Evolutionary conservation across 2,113 vertebrate species (phyloP).

Genomic region (Brachypodius melanocephalos): DNA sequence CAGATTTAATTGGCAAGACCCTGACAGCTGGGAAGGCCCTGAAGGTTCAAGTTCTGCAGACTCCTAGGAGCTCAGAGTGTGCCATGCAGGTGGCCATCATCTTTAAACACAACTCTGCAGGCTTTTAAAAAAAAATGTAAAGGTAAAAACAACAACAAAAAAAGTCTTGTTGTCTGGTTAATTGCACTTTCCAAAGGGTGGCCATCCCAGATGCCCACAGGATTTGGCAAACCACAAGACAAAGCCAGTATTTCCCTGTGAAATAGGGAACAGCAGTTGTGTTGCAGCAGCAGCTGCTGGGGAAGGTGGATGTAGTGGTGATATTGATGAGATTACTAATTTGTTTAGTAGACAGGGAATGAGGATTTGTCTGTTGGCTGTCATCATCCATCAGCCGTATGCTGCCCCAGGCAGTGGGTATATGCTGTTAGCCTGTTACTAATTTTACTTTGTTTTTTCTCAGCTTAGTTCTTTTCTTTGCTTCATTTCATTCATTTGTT

Average conservation of each 20-base stretch:
- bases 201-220: neutral
- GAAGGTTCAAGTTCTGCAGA: neutral
- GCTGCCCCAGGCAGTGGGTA: conserved; percentile 71
- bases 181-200: neutral
- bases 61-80: neutral
- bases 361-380: conserved; percentile 73
- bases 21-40: neutral
- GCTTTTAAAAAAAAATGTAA: neutral
- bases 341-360: conserved; percentile 72
- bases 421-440: conserved; percentile 73
- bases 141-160: neutral
- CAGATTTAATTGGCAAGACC: neutral
- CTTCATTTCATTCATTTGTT: conserved; percentile 69
- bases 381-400: conserved; percentile 74
- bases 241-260: too few relatives aligned
- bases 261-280: too few relatives aligned
- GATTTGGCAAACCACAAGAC: neutral
- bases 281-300: conserved; percentile 69
- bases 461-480: conserved; percentile 64
- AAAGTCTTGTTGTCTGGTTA: neutral
- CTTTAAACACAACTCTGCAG: neutral
- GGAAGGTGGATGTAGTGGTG: conserved; percentile 63
- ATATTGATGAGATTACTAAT: conserved; percentile 76
- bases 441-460: conserved; percentile 71
- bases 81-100: neutral